Conservation (phyloP, 2,797 vertebrate species). For the Hyperoplus immaculatus region DNA sequence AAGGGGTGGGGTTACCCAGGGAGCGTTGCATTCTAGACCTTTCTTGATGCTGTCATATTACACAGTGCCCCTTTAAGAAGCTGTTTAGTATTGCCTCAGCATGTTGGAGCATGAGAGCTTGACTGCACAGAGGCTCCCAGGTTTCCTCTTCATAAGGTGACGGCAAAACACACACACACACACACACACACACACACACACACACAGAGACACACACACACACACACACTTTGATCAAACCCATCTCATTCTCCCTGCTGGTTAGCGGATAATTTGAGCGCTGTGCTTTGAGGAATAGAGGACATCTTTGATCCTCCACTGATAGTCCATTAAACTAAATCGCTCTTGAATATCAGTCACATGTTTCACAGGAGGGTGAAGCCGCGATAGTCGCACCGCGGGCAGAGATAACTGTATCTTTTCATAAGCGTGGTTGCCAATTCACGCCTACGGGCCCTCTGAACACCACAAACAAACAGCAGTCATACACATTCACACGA, state of each 20-base stretch:
- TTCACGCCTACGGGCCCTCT: too few species aligned
- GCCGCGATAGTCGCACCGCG: background rate
- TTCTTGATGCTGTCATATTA: too few species aligned
- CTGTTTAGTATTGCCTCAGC: background rate
- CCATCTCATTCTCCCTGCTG: conserved; percentile 21
- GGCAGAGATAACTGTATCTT: too few species aligned
- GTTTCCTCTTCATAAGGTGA: conserved; percentile 26
- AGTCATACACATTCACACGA: too few species aligned
- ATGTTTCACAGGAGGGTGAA: background rate
- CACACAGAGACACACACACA: too few species aligned
- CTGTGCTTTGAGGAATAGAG: conserved; percentile 12
- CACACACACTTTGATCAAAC: conserved; percentile 45
- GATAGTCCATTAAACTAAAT: conserved; percentile 40
- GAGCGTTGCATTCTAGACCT: too few species aligned
- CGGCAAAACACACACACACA: background rate
- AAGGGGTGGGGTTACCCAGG: too few species aligned
- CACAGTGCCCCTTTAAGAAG: background rate
- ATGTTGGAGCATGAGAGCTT: background rate
- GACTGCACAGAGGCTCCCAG: conserved; percentile 1
- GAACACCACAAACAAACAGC: too few species aligned
- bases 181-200: too few species aligned
- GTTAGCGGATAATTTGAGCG: conserved; percentile 46
- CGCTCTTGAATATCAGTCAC: conserved; percentile 21
- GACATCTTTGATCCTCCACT: conserved; percentile 51
- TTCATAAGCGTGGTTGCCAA: too few species aligned